A percentile compares a stretch with the other conserved stretches of the same genome.
Evolutionary conservation across 2,797 vertebrate species (phyloP).

Genomic region (Tenualosa thibaudeaui): DNA sequence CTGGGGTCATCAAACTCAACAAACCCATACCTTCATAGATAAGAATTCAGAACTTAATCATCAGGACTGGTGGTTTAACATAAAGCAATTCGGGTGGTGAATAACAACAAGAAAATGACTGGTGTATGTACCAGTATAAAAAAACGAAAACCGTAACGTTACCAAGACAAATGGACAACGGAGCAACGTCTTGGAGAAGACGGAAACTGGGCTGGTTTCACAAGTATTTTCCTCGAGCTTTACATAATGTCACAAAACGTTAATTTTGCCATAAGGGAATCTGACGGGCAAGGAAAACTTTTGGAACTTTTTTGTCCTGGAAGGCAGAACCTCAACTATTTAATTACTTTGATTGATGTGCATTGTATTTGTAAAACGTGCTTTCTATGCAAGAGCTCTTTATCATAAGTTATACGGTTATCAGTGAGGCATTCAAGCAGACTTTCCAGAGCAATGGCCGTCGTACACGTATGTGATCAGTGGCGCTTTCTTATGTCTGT

Average conservation of each 20-base stretch:
- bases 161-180: no score
- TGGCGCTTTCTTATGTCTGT: background rate
- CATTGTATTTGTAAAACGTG: background rate
- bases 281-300: no score
- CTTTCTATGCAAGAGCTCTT: background rate
- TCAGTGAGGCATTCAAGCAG: background rate
- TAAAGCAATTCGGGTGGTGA: background rate
- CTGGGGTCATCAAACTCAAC: conserved; percentile 96
- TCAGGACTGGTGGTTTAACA: background rate
- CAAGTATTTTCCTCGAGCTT: no score
- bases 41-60: background rate
- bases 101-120: background rate
- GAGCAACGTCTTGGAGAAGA: no score
- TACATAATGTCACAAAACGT: no score
- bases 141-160: background rate
- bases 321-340: no score
- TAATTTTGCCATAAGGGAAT: no score
- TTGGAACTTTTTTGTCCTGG: no score
- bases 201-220: no score
- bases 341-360: background rate
- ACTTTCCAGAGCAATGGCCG: background rate
- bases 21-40: conserved; percentile 85
- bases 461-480: conserved; percentile 5
- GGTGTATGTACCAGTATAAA: background rate
- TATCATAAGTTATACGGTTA: background rate